Evolutionary conservation across 2,797 vertebrate species (phyloP), one percentile per base, ranked within the genome.

Genomic region (Chaenodraco wilsoni): DNA sequence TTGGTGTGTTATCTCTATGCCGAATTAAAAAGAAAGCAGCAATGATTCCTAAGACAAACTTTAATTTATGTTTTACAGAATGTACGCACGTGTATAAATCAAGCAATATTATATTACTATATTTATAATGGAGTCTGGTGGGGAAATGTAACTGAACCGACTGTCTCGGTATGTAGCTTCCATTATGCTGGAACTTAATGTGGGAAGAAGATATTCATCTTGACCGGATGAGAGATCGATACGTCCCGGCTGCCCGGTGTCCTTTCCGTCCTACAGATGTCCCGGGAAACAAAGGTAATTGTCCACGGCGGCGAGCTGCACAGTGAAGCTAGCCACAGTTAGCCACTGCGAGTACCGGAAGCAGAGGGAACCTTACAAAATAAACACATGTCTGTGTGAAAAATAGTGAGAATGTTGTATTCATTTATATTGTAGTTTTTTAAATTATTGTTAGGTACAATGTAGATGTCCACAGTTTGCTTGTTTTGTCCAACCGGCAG

Each of bases 251-350:
- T 19, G 77, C 37, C 41, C 31, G 41, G 57, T 27, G 51, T 67
- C 68, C 60, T 14, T 65, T 65, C 71, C 63, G 70, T 69, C 71
- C 63, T 21, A 48, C 1, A 59, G 55, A 65, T 14, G 73, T 81
- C 73, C 69, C 68, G 11, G 48, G n/a, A 62, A 51, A 9, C 0
- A 5, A 15, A 27, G 56, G 9, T 1, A 13, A 16, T 6, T 9
- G 59, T 46, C 21, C 33, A 11, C 40, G 21, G 41, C 5, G 19
- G 65, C 3, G 19, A 14, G 12, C 50, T 0, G 41, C 13, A 11
- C 0, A 19, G 33, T 9, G 33, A 75, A 75, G 72, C 8, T 12
- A 5, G 6, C 46, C 0, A 3, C 13, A 3, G 5, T 31, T 19
- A 41, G 21, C 49, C 1, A 44, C 66, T 1, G 33, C 4, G 1